Evolutionary conservation across 2,113 vertebrate species (phyloP), one percentile per base, ranked within the genome.

Genomic region (Rhombomys opimus): DNA sequence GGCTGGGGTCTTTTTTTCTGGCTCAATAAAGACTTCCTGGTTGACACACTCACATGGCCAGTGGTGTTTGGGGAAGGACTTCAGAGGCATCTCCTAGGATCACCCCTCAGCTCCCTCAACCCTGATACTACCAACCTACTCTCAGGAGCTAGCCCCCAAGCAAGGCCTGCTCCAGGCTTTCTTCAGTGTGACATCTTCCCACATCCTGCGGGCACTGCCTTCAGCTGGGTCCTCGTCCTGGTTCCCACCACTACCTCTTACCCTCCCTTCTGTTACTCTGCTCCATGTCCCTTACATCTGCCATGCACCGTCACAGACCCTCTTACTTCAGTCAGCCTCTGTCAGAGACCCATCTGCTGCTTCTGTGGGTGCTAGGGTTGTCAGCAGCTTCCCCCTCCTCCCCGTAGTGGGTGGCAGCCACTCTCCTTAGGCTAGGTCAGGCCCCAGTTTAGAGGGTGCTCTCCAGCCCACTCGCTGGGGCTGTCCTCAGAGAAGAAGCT

Each of bases 1-100:
- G 13, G 76, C 57, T 30, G 77, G 70, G 4, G 25, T 77, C 85
- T 14, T 67, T 87, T 89, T 85, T 96, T 90, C 57, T 96, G 63
- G 88, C 96, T 97, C 96, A 98, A 97, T 98, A 98, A 98, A 98
- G 96, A 97, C 92, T 96, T 97, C 90, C 94, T 98, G 91, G 50
- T 92, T 96, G 90, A 97, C 93, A 86, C 70, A 95, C 82, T 95
- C 35, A 93, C 93, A 77, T 97, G 94, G 93, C 96, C 94, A 96
- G 61, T 98, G 93, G 89, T 98, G 77, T 97, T 97, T 97, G 96
- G 96, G 87, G 85, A 94, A 57, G 85, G 94, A 32, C 10, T 95
- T 95, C 54, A 50, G 78, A 90, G 81, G 92, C 82, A 95, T 76
- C 57, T 96, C 15, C 57, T 82, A 52, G 82, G 89, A 35, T 68